A percentile compares a stretch with the other conserved stretches of the same genome.
These are phyloP conservation scores for Clepsis dumicolana DNA, from an alignment of 2,888 invertebrate genomes.

Conservation along the genomic window DNA sequence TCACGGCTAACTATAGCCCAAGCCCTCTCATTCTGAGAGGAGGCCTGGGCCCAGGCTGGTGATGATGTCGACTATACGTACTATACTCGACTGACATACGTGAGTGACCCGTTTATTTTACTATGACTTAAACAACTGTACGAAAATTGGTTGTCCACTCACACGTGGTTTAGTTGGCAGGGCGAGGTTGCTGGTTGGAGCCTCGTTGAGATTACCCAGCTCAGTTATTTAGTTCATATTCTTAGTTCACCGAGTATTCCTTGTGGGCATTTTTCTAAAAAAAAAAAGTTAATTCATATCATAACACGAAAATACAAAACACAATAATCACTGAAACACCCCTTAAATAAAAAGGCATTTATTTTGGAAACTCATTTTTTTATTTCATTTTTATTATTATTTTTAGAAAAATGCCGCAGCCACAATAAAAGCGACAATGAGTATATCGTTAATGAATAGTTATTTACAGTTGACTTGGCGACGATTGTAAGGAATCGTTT, in stretches of 20 bases:
- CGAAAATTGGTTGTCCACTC: too few species aligned
- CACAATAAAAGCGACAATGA: slow-evolving; percentile 21
- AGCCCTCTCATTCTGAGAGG: too few species aligned
- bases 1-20: too few species aligned
- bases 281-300: background rate
- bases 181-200: too few species aligned
- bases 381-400: background rate
- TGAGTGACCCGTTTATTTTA: too few species aligned
- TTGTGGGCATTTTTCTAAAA: background rate
- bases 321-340: background rate
- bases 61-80: too few species aligned
- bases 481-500: slow-evolving; percentile 14
- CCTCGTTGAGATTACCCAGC: background rate
- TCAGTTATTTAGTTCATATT: background rate
- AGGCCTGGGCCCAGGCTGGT: too few species aligned
- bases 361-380: background rate
- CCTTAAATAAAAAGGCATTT: background rate
- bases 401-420: slow-evolving; percentile 4
- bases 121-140: too few species aligned
- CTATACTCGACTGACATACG: too few species aligned
- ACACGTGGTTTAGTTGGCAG: too few species aligned
- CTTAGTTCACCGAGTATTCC: slow-evolving; percentile 26
- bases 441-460: slow-evolving; percentile 29
- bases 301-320: background rate
- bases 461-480: slow-evolving; percentile 37